phyloP scores from a whole-genome alignment of 2,797 vertebrate genomes.

The Syngnathus acus region DNA sequence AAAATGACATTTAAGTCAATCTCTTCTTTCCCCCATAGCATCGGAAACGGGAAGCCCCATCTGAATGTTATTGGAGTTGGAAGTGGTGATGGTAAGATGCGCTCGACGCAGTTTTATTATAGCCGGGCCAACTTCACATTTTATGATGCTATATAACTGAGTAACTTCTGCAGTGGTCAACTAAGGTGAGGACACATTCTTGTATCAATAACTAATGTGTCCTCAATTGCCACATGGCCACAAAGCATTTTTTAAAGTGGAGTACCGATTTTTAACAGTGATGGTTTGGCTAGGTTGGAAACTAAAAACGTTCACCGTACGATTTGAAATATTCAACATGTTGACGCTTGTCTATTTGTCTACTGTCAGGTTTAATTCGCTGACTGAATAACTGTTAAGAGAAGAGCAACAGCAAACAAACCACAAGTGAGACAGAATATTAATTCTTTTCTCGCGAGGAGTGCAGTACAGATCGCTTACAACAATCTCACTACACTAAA shows the following conservation, averaged over 20 bases:
- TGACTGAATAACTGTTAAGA: too few relatives aligned
- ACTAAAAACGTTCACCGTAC: too few relatives aligned
- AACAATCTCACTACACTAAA: too few relatives aligned
- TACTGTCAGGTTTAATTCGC: too few relatives aligned
- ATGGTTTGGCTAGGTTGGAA: too few relatives aligned
- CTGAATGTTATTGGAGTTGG: conserved; percentile 84
- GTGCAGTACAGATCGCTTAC: too few relatives aligned
- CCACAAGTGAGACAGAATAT: too few relatives aligned
- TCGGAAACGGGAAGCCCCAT: conserved; percentile 73
- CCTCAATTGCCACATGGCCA: conserved; percentile 16
- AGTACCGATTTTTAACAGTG: too few relatives aligned
- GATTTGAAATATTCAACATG: not conserved
- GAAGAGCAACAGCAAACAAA: too few relatives aligned
- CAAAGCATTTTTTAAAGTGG: not conserved
- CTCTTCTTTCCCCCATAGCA: conserved; percentile 55
- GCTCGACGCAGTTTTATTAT: not conserved
- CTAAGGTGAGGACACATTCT: conserved; percentile 14
- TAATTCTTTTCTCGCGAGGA: too few relatives aligned
- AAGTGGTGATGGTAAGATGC: conserved; percentile 79
- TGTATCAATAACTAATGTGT: conserved; percentile 6
- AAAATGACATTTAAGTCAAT: not conserved
- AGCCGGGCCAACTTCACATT: not conserved
- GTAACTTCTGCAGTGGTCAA: conserved; percentile 16
- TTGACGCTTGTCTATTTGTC: too few relatives aligned
- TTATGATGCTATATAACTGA: conserved; percentile 18